Conservation (phyloP, 2,888 invertebrate genomes). For the Salpingus planirostris region DNA sequence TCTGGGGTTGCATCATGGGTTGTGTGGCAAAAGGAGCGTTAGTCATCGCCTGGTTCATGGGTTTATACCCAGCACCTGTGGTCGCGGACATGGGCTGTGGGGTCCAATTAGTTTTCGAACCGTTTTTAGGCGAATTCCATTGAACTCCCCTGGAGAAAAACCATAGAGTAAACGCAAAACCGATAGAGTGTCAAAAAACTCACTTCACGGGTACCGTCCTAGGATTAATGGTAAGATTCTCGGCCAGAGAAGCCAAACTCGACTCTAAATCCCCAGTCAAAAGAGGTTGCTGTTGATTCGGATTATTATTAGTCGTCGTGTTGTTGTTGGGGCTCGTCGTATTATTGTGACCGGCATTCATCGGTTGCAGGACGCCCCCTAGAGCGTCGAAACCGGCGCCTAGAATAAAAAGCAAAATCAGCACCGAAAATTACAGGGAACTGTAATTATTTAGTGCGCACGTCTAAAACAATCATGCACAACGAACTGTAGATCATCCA, state of each 20-base stretch:
- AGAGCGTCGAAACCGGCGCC: conserved; percentile 61
- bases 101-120: conserved; percentile 72
- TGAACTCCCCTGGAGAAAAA: conserved; percentile 63
- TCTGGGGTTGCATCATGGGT: conserved; percentile 32
- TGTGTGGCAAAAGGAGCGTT: conserved; percentile 31
- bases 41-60: conserved; percentile 54
- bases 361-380: conserved; percentile 62
- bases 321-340: conserved; percentile 20
- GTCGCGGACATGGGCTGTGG: conserved; percentile 86
- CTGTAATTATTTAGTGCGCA: no score
- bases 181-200: conserved; percentile 36
- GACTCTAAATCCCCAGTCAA: conserved; percentile 90
- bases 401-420: conserved; percentile 10
- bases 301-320: conserved; percentile 18
- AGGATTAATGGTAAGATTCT: conserved; percentile 82
- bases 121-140: conserved; percentile 86
- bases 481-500: no score
- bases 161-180: no score
- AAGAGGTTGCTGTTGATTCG: conserved; percentile 45
- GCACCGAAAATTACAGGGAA: background rate
- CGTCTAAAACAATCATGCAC: no score
- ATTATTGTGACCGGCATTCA: conserved; percentile 28
- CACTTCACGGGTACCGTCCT: conserved; percentile 61
- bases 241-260: conserved; percentile 85
- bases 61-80: conserved; percentile 77